Evolutionary conservation across 2,888 invertebrate species (phyloP).

Genomic region (Brachyptera risi): DNA sequence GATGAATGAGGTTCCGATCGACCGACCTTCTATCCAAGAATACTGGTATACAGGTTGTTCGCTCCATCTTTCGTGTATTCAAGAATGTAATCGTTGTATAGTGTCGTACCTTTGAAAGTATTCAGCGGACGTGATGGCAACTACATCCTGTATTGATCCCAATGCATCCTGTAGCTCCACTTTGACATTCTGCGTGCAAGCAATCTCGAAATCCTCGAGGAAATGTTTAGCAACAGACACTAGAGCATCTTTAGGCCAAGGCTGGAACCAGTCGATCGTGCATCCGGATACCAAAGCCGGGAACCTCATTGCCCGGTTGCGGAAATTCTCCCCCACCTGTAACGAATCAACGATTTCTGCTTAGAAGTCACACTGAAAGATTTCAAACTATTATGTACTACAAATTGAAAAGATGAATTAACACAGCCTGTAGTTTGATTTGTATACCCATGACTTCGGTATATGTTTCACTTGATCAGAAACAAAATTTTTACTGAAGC

Average conservation of each 20-base stretch:
- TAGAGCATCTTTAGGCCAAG: conserved; percentile 95
- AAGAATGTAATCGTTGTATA: no score
- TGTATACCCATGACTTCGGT: background rate
- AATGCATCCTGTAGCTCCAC: conserved; percentile 81
- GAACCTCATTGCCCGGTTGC: conserved; percentile 84
- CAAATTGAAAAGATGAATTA: no score
- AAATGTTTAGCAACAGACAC: conserved; percentile 92
- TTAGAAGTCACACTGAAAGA: no score
- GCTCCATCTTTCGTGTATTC: no score
- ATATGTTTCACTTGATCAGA: no score
- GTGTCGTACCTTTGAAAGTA: conserved; percentile 75
- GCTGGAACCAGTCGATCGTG: conserved; percentile 97
- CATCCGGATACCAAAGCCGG: conserved; percentile 96
- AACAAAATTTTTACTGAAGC: no score
- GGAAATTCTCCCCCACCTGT: conserved; percentile 92
- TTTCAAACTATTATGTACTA: no score
- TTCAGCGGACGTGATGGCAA: conserved; percentile 76
- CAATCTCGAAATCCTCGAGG: conserved; percentile 81
- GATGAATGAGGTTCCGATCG: no score
- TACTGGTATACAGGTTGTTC: no score
- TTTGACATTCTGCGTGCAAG: conserved; percentile 80
- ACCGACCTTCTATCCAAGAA: no score
- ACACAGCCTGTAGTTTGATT: no score
- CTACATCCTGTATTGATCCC: conserved; percentile 91
- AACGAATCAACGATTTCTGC: no score